Base-by-base conservation (phyloP, 2,113 vertebrate species). In the Poecilia latipinna region DNA sequence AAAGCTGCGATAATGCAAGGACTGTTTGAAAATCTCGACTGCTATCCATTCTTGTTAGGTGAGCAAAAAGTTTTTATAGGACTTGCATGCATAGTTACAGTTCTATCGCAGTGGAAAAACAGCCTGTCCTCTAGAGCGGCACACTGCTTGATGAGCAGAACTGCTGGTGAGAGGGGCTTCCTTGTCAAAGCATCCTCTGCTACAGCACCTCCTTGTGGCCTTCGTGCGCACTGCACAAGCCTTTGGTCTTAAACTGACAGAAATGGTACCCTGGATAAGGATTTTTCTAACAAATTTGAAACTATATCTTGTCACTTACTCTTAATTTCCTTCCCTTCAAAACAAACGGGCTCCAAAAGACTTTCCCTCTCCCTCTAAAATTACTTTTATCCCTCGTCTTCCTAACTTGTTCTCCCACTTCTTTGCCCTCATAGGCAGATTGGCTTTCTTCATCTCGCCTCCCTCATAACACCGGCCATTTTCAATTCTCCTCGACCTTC, bases 371-470 rank as follows among this genome's bases (percentile, higher is more conserved):
- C 65, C 54, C 28, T 39, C 71, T 19, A 19, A 10, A 74, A 57
- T 33, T 80, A 65, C 72, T 63, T 54, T 74, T 57, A 32, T 74
- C 68, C 54, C 39, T 74, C 48, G 19, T 78, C 87, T 74, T 71
- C 19, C 73, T 63, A 71, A 65, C 72, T 76, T 42, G n/a, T 77
- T 87, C 77, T 78, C 74, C 72, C 73, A 65, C 74, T 76, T 48
- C 81, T 82, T 79, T 89, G 75, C 85, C 90, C 89, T 90, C 89
- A 80, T 83, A 92, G 90, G 77, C 86, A 86, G 86, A 93, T 93
- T 93, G 88, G 88, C 91, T 94, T 90, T 86, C 91, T 93, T 92
- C 91, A 92, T 94, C 87, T 93, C 79, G 77, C 85, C 81, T 92
- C 79, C 82, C 87, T 91, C 90, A 84, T 90, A 88, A 82, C 89